A percentile compares a stretch with the other conserved stretches of the same genome.
phyloP scores from a whole-genome alignment of 2,888 invertebrate species.

The Nematopogon swammerdamellus region DNA sequence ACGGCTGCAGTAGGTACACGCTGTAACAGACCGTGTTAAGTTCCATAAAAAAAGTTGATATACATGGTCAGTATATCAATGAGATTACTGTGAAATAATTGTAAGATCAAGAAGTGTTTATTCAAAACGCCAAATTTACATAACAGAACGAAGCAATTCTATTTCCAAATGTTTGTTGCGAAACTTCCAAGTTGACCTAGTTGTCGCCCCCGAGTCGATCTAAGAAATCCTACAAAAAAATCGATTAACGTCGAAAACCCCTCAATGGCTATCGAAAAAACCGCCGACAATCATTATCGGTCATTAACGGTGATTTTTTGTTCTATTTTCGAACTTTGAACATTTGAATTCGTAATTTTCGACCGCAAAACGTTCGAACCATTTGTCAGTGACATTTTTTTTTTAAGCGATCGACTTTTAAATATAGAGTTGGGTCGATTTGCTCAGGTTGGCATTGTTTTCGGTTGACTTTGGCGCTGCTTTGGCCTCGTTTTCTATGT shows the following conservation, averaged over 20 bases:
- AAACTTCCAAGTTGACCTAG: not conserved
- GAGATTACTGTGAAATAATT: too few species aligned
- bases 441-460: not conserved
- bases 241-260: not conserved
- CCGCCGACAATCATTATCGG: not conserved
- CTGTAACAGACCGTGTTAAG: too few species aligned
- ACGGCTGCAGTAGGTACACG: too few species aligned
- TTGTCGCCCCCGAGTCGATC: not conserved
- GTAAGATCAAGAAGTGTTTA: too few species aligned
- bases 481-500: too few species aligned
- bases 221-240: not conserved
- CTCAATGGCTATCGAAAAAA: not conserved
- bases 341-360: conserved; percentile 55
- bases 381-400: conserved; percentile 58
- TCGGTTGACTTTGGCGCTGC: not conserved
- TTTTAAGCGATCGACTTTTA: conserved; percentile 56
- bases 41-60: too few species aligned
- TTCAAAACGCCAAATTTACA: too few species aligned
- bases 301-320: not conserved
- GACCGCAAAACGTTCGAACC: conserved; percentile 54
- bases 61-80: too few species aligned
- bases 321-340: conserved; percentile 35
- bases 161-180: too few species aligned
- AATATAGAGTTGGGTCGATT: conserved; percentile 44
- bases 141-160: too few species aligned